Evolutionary conservation across 2,888 invertebrate species (phyloP).

Genomic region (Papilio gigon): DNA sequence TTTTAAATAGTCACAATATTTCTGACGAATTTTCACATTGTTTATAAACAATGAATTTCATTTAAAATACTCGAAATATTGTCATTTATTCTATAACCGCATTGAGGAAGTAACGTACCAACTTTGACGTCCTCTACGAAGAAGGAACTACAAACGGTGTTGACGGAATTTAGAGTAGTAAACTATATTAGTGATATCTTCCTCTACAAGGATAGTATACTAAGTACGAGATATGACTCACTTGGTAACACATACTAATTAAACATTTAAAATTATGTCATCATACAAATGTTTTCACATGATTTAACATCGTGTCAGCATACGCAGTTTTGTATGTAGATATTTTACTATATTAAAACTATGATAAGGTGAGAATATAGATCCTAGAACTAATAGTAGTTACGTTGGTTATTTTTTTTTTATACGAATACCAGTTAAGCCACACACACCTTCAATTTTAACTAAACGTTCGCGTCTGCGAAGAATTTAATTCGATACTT

Average conservation of each 20-base stretch:
- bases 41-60: neutral
- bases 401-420: too few relatives aligned
- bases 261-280: too few relatives aligned
- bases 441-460: too few relatives aligned
- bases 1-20: neutral
- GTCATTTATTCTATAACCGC: neutral
- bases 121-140: neutral
- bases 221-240: neutral
- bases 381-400: too few relatives aligned
- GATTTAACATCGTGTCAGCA: too few relatives aligned
- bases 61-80: neutral
- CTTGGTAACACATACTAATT: neutral
- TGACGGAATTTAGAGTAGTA: slow-evolving; percentile 2
- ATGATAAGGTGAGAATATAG: too few relatives aligned
- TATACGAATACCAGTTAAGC: too few relatives aligned
- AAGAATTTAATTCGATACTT: too few relatives aligned
- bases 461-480: too few relatives aligned
- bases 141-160: neutral
- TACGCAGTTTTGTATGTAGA: too few relatives aligned
- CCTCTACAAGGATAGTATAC: neutral
- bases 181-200: neutral
- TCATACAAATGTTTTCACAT: too few relatives aligned
- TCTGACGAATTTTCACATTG: neutral
- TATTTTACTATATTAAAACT: too few relatives aligned
- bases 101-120: neutral